Base-by-base conservation (phyloP, 2,888 invertebrate species). In the Allophyes oxyacanthae region DNA sequence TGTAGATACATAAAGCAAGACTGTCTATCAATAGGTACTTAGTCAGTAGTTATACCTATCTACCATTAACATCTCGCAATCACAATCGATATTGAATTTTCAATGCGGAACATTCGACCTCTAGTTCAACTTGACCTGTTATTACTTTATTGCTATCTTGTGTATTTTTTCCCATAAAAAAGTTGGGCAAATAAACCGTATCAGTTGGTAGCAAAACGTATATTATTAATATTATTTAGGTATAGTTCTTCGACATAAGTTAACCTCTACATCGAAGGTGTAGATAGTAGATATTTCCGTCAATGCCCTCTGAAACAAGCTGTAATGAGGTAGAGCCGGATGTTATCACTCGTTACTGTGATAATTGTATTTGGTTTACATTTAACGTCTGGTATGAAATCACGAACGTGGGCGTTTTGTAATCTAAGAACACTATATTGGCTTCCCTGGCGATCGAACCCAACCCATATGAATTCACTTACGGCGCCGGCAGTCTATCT, bases 271-370 rank as follows among this genome's bases (percentile, higher is more conserved):
- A 61, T 52, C 58, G 14, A 15, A 57, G 56, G 59, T 60, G 53
- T 50, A 41, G 38, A 42, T 42, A 44, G 41, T 45, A 37, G 7
- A n/a, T 50, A 65, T 77, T 80, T 85, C 70, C 86, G 85, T 87
- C 87, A 87, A 83, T 85, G 81, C 60, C 77, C 79, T 71, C 56
- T 75, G 58, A 61, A 73, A 67, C 57, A 28, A 6, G 43, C 48
- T 64, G 53, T 79, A 76, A 78, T 77, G 72, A 64, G 59, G 45
- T 66, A 55, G 48, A 68, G 62, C 60, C 53, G 66, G 66, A 70
- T 75, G 54, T 76, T 64, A 71, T 63, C 75, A 67, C 45, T 65
- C 34, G 26, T 56, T 61, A 51, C 28, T 6, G 36, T 58, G 48
- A 55, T 58, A 51, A 62, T 55, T 48, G 28, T 72, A 56, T 63